A percentile compares a stretch with the other conserved stretches of the same genome.
Conservation (phyloP, 2,113 vertebrate species). For the Pelecanoides urinatrix region DNA sequence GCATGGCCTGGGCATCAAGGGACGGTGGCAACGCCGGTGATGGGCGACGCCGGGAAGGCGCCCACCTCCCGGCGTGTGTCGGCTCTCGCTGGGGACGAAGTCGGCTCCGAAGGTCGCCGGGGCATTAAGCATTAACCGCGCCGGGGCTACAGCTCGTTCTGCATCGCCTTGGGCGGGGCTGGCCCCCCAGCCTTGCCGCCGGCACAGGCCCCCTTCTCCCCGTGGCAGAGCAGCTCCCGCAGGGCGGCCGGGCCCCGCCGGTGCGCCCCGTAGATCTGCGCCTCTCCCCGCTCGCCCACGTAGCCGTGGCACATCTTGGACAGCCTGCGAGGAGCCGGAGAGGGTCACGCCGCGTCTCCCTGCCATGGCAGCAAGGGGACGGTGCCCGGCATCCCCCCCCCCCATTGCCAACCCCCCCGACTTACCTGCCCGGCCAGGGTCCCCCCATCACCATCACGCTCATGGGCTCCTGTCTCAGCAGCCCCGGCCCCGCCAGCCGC, state of each 20-base stretch:
- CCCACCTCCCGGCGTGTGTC: background rate
- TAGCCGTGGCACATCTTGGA: constrained; percentile 48
- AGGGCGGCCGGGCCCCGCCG: background rate
- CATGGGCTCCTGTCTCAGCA: background rate
- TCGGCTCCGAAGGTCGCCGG: constrained; percentile 37
- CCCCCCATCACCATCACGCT: constrained; percentile 26
- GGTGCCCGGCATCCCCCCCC: fast-evolving
- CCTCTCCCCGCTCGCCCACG: constrained; percentile 30
- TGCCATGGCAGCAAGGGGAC: fast-evolving
- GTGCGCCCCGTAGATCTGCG: background rate
- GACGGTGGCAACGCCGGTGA: background rate
- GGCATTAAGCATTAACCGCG: constrained; percentile 56
- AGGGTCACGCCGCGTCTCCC: fast-evolving
- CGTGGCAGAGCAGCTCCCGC: constrained; percentile 25
- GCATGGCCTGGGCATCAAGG: background rate
- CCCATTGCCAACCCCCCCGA: fast-evolving
- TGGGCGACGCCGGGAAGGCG: background rate
- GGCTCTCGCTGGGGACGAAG: background rate
- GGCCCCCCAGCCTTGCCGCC: background rate
- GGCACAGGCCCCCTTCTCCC: background rate
- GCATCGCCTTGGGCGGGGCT: background rate
- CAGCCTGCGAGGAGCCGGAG: background rate
- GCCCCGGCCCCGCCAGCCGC: constrained; percentile 26
- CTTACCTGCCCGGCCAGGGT: constrained; percentile 9
- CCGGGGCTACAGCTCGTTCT: constrained; percentile 40